Evolutionary conservation across 2,888 invertebrate species (phyloP).

Genomic region (Harpalus rubripes): DNA sequence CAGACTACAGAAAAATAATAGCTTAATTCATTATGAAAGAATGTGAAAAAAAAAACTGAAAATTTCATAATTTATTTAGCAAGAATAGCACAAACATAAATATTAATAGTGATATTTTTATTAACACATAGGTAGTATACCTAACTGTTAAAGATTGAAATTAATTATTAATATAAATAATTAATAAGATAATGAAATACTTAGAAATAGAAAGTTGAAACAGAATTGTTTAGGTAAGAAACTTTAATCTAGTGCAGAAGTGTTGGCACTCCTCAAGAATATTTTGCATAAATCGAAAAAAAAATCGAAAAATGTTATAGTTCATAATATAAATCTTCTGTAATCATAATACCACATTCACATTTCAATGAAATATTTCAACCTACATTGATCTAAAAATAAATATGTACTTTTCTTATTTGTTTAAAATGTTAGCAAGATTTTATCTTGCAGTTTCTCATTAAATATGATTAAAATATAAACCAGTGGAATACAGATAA

Average conservation of each 20-base stretch:
- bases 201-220: constrained; percentile 62
- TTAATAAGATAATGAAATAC: constrained; percentile 56
- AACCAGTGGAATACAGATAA: background rate
- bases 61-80: constrained; percentile 32
- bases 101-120: constrained; percentile 41
- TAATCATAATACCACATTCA: constrained; percentile 37
- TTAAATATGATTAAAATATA: constrained; percentile 1
- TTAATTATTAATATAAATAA: constrained; percentile 44
- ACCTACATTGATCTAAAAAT: constrained; percentile 37
- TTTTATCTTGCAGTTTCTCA: constrained; percentile 6
- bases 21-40: background rate
- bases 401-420: constrained; percentile 36
- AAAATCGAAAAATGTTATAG: constrained; percentile 47
- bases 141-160: constrained; percentile 44
- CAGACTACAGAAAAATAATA: background rate
- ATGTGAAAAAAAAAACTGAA: constrained; percentile 17
- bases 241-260: constrained; percentile 56
- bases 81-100: constrained; percentile 32
- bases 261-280: constrained; percentile 54
- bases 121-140: constrained; percentile 12
- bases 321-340: constrained; percentile 42
- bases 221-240: constrained; percentile 61
- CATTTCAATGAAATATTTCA: constrained; percentile 47
- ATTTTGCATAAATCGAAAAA: constrained; percentile 63
- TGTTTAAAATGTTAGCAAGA: constrained; percentile 12